These are phyloP conservation scores for Copidosoma floridanum DNA, from an alignment of 1,140 invertebrate genomes.

Conservation along the genomic window DNA sequence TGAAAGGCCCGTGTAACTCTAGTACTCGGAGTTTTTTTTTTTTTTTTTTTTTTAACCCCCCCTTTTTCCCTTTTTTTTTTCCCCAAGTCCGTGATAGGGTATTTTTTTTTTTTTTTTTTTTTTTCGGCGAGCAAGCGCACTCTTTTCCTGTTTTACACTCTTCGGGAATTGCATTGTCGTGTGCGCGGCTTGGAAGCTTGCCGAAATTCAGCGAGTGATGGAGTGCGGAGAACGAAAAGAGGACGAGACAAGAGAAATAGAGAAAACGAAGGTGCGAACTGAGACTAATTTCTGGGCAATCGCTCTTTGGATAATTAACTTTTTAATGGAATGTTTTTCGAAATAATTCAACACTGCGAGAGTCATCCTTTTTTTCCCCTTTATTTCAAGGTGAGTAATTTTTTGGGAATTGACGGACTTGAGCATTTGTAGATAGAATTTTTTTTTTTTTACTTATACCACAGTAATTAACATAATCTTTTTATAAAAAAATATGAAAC, in stretches of 20 bases:
- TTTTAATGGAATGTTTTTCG: slow-evolving; percentile 16
- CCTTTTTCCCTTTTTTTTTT: neutral
- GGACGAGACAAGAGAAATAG: too few species aligned
- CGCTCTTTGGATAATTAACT: slow-evolving; percentile 12
- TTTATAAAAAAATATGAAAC: too few species aligned
- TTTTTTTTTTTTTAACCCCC: neutral
- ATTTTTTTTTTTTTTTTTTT: neutral
- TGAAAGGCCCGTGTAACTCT: neutral
- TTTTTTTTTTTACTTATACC: too few species aligned
- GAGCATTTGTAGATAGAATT: too few species aligned
- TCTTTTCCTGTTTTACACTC: neutral
- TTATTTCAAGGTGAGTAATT: too few species aligned
- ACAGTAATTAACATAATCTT: too few species aligned
- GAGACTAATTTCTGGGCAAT: slow-evolving; percentile 15
- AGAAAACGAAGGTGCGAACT: slow-evolving; percentile 5
- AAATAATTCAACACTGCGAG: neutral
- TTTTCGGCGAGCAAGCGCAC: neutral
- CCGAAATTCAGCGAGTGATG: slow-evolving; percentile 13
- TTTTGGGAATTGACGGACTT: too few species aligned
- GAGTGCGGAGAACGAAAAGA: neutral
- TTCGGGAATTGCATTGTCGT: slow-evolving; percentile 9
- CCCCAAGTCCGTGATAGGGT: too few species aligned
- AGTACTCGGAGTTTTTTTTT: neutral
- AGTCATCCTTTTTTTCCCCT: too few species aligned
- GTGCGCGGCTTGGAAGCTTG: slow-evolving; percentile 14